These are phyloP conservation scores for Clarias fuscus DNA, from an alignment of 2,797 vertebrate genomes.

Conservation along the genomic window DNA sequence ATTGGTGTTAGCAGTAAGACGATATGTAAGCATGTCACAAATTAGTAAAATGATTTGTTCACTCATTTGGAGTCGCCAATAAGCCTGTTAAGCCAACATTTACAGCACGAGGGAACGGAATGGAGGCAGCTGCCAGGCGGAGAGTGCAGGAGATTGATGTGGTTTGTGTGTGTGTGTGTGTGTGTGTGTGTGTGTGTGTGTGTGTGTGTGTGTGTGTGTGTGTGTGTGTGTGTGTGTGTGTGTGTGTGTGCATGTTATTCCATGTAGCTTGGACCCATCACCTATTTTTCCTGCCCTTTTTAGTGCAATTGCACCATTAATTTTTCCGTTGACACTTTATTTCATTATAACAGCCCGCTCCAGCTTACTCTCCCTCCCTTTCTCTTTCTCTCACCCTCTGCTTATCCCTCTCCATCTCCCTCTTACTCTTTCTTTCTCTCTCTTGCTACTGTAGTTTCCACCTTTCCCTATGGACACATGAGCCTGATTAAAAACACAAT, in stretches of 20 bases:
- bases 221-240: not conserved
- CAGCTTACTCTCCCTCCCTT: not conserved
- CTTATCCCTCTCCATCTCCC: not conserved
- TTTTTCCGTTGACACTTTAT: constrained; percentile 55
- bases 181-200: constrained; percentile 5
- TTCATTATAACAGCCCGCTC: constrained; percentile 25
- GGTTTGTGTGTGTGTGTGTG: not conserved
- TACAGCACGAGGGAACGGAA: not conserved
- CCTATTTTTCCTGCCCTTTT: constrained; percentile 48
- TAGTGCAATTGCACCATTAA: constrained; percentile 57
- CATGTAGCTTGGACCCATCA: constrained; percentile 18
- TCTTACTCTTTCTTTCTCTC: constrained; percentile 1
- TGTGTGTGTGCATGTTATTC: constrained; percentile 7
- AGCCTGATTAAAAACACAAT: constrained; percentile 11
- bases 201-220: not conserved
- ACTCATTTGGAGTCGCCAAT: constrained; percentile 18
- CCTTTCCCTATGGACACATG: constrained; percentile 4
- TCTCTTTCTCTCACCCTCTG: constrained; percentile 1
- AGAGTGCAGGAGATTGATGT: constrained; percentile 15
- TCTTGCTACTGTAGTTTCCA: not conserved
- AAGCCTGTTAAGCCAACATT: constrained; percentile 46
- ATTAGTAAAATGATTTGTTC: constrained; percentile 17
- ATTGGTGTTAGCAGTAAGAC: constrained; percentile 16
- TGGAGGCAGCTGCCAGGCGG: constrained; percentile 15
- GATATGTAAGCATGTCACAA: constrained; percentile 33